Evolutionary conservation across 2,888 invertebrate species (phyloP).

Genomic region (Horisme vitalbata): DNA sequence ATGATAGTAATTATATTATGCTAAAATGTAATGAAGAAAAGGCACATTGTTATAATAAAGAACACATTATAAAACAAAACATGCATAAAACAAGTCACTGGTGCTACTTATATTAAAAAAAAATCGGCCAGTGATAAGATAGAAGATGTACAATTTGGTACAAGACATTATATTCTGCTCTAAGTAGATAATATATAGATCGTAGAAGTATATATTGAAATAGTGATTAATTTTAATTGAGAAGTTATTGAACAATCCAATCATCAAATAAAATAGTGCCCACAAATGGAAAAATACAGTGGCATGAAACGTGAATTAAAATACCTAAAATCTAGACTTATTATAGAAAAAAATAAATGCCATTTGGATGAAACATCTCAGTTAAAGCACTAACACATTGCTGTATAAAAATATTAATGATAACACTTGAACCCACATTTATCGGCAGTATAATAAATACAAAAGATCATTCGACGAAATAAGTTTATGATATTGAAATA

Average conservation of each 20-base stretch:
- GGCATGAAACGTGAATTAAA: constrained; percentile 28
- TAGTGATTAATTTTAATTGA: no score
- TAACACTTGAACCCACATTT: constrained; percentile 51
- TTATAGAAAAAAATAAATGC: constrained; percentile 63
- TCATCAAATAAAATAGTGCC: constrained; percentile 21
- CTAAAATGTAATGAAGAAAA: constrained; percentile 36
- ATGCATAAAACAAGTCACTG: constrained; percentile 8
- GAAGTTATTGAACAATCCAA: background rate
- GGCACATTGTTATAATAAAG: constrained; percentile 25
- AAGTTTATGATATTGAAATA: constrained; percentile 53
- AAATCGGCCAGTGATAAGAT: no score
- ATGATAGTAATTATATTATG: constrained; percentile 40
- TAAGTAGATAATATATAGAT: background rate
- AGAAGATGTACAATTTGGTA: background rate
- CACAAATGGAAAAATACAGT: constrained; percentile 22
- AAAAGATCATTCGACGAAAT: constrained; percentile 49
- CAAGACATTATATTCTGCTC: background rate
- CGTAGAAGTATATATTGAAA: no score
- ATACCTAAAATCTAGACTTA: constrained; percentile 47
- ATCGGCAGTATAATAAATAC: constrained; percentile 48
- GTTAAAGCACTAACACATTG: constrained; percentile 46
- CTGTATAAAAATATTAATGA: constrained; percentile 51
- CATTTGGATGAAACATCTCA: constrained; percentile 44
- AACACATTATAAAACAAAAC: constrained; percentile 16
- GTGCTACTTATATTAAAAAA: background rate